phyloP scores from a whole-genome alignment of 2,888 invertebrate genomes.

The Hemaris fuciformis region DNA sequence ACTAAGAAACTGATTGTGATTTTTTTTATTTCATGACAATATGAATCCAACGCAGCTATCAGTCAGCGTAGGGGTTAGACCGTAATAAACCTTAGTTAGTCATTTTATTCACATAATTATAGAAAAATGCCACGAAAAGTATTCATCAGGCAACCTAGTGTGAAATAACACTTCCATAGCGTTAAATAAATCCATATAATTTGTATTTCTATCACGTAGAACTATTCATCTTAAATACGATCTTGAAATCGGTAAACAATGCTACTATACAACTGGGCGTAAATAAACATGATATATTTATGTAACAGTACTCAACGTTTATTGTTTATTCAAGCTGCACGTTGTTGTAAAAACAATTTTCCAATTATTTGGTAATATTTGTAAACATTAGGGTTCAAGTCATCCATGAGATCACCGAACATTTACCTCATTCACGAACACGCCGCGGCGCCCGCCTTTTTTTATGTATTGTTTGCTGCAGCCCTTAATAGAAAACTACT shows the following conservation, averaged over 20 bases:
- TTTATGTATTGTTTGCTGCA: slow-evolving; percentile 33
- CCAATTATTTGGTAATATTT: slow-evolving; percentile 48
- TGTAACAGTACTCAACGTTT: slow-evolving; percentile 22
- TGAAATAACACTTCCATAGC: too few species aligned
- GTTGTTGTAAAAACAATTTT: slow-evolving; percentile 40
- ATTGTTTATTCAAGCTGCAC: slow-evolving; percentile 29
- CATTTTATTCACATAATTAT: too few species aligned
- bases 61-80: too few species aligned
- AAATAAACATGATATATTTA: slow-evolving; percentile 20
- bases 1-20: too few species aligned
- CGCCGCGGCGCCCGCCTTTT: neutral
- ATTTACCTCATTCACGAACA: neutral
- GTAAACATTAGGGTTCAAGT: slow-evolving; percentile 40
- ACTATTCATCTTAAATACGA: neutral
- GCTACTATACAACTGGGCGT: slow-evolving; percentile 5
- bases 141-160: too few species aligned
- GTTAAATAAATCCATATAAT: too few species aligned
- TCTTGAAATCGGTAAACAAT: neutral
- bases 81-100: too few species aligned
- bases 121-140: too few species aligned
- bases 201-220: neutral
- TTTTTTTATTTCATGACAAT: too few species aligned
- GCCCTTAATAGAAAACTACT: slow-evolving; percentile 9
- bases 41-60: too few species aligned
- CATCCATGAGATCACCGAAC: slow-evolving; percentile 10